A percentile compares a stretch with the other conserved stretches of the same genome.
These are phyloP conservation scores for Pleuronectes platessa DNA, from an alignment of 2,113 vertebrate genomes.

Conservation along the genomic window DNA sequence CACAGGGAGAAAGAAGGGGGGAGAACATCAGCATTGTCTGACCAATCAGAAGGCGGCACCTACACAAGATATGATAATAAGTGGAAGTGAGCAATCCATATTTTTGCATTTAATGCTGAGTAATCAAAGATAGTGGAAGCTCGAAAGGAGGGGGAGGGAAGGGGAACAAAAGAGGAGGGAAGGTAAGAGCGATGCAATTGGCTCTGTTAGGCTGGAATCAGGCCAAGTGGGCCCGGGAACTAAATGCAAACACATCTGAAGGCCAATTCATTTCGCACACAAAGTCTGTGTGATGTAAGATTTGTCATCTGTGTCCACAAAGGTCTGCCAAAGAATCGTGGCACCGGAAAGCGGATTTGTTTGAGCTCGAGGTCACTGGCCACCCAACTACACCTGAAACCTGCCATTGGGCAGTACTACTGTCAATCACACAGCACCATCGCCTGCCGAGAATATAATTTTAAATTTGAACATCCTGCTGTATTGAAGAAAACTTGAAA, in stretches of 20 bases:
- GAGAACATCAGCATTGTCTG: not conserved
- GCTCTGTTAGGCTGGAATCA: not conserved
- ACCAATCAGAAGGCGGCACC: conserved; percentile 27
- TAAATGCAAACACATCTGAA: not conserved
- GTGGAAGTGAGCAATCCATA: conserved; percentile 30
- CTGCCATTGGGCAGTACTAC: no score
- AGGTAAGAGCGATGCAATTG: not conserved
- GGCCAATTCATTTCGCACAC: not conserved
- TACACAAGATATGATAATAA: conserved; percentile 44
- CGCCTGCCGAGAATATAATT: no score
- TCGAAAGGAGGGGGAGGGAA: not conserved
- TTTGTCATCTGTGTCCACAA: not conserved
- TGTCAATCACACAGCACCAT: no score
- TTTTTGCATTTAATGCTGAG: conserved; percentile 64
- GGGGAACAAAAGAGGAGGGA: not conserved
- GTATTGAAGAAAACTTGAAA: no score
- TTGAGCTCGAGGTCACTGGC: no score
- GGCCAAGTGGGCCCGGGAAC: not conserved
- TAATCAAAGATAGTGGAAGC: conserved; percentile 48
- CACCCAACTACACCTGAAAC: no score
- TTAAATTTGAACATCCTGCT: no score
- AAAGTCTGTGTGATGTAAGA: not conserved
- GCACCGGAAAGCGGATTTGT: not conserved
- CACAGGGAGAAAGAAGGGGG: conserved; percentile 4
- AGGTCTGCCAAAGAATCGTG: not conserved